Percentiles rank a stretch among this genome's conserved stretches.
These are phyloP conservation scores for Pachliopta kotzebuea DNA, from an alignment of 2,888 invertebrate species.

Conservation along the genomic window DNA sequence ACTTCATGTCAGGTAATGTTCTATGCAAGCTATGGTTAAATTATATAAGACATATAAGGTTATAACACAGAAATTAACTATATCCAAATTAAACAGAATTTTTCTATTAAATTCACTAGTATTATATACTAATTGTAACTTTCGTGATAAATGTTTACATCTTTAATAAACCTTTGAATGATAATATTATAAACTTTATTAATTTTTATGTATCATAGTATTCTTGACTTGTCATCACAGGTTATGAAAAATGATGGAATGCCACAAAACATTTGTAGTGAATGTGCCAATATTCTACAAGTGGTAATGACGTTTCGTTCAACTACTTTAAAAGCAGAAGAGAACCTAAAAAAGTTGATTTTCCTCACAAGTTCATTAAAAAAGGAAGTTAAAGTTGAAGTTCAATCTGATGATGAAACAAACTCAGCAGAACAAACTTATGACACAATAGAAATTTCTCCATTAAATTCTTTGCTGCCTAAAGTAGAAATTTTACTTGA, in stretches of 20 bases:
- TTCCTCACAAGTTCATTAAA: constrained; percentile 36
- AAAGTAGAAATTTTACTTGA: constrained; percentile 39
- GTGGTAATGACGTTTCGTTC: constrained; percentile 65
- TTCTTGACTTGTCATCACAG: constrained; percentile 39
- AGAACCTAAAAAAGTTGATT: constrained; percentile 52
- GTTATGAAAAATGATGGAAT: constrained; percentile 75
- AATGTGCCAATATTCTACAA: constrained; percentile 74
- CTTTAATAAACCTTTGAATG: too few relatives aligned
- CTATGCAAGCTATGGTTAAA: not conserved
- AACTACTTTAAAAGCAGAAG: constrained; percentile 53
- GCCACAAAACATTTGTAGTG: constrained; percentile 80
- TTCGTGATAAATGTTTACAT: too few relatives aligned
- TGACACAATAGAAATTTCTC: constrained; percentile 32
- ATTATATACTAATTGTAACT: too few relatives aligned
- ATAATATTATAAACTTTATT: not conserved
- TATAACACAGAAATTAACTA: not conserved
- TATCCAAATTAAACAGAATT: not conserved
- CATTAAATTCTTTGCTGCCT: constrained; percentile 33
- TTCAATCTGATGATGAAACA: constrained; percentile 35
- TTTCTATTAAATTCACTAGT: too few relatives aligned
- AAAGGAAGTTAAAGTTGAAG: constrained; percentile 46
- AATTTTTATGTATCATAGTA: not conserved
- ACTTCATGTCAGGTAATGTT: constrained; percentile 53
- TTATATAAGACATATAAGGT: not conserved
- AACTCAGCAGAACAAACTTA: constrained; percentile 33